A percentile compares a stretch with the other conserved stretches of the same genome.
phyloP scores from a whole-genome alignment of 2,113 vertebrate species.

The Alosa alosa region DNA sequence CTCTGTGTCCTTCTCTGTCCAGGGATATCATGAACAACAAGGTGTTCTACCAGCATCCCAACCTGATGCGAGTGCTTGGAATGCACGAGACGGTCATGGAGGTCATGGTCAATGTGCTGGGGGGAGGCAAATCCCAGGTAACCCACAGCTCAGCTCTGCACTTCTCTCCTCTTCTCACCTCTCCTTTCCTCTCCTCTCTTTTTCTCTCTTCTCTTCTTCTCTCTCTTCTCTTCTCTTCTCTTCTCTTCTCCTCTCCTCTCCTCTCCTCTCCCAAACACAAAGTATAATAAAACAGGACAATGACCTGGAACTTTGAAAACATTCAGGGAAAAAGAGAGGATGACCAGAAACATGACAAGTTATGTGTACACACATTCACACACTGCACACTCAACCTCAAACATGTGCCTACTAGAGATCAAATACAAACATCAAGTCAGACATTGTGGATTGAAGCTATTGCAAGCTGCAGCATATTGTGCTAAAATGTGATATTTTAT shows the following conservation, averaged over 20 bases:
- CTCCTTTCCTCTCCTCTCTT: background rate
- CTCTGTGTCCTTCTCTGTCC: conserved; percentile 42
- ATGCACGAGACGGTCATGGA: conserved; percentile 99
- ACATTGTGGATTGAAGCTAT: too few species aligned
- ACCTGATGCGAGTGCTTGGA: conserved; percentile 95
- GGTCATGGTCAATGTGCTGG: conserved; percentile 98
- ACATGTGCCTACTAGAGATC: too few species aligned
- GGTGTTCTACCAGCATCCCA: conserved; percentile 98
- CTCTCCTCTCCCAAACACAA: background rate
- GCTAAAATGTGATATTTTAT: too few species aligned
- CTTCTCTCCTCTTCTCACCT: background rate
- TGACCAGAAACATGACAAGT: too few species aligned
- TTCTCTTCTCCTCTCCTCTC: too few species aligned
- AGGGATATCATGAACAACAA: conserved; percentile 99
- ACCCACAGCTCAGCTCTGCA: conserved; percentile 16
- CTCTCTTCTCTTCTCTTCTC: background rate
- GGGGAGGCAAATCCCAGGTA: conserved; percentile 94
- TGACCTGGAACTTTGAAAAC: too few species aligned
- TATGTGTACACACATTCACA: too few species aligned
- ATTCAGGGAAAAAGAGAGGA: too few species aligned
- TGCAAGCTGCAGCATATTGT: too few species aligned
- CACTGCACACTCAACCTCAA: too few species aligned
- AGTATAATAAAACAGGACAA: too few species aligned
- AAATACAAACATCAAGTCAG: too few species aligned
- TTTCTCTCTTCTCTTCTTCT: background rate